phyloP scores from a whole-genome alignment of 2,888 invertebrate species.

The Leptopilina syphax region DNA sequence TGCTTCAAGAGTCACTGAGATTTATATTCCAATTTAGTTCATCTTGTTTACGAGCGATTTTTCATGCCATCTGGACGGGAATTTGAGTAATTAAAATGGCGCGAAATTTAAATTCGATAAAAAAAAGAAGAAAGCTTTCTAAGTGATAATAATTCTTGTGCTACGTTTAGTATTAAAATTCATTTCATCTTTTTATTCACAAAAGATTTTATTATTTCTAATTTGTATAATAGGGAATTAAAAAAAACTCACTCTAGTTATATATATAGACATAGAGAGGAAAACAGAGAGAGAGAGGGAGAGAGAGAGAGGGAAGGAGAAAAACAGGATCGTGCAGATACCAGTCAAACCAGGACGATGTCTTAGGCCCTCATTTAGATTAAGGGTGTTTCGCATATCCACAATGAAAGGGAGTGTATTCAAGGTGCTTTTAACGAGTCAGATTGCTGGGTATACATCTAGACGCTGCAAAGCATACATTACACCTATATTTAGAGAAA shows the following conservation, averaged over 20 bases:
- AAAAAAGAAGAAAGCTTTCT: no score
- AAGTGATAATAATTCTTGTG: no score
- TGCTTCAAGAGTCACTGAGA: no score
- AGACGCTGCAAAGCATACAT: conserved; percentile 23
- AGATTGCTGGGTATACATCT: conserved; percentile 23
- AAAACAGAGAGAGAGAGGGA: no score
- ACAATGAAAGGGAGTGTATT: conserved; percentile 20
- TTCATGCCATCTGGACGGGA: no score
- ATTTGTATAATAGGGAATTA: background rate
- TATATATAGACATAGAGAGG: no score
- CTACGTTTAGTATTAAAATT: no score
- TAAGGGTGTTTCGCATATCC: conserved; percentile 19
- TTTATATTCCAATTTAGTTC: no score
- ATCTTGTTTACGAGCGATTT: no score
- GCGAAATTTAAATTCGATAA: no score
- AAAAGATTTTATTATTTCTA: background rate
- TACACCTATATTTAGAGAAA: conserved; percentile 36
- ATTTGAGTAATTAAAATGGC: no score
- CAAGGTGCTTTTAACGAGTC: conserved; percentile 20
- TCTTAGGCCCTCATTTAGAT: conserved; percentile 34
- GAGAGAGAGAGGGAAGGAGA: no score
- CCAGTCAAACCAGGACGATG: conserved; percentile 34
- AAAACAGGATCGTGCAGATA: conserved; percentile 30
- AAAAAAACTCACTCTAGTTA: background rate
- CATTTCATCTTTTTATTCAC: background rate